Conservation (phyloP, 2,113 vertebrate species). For the Catagonus wagneri region DNA sequence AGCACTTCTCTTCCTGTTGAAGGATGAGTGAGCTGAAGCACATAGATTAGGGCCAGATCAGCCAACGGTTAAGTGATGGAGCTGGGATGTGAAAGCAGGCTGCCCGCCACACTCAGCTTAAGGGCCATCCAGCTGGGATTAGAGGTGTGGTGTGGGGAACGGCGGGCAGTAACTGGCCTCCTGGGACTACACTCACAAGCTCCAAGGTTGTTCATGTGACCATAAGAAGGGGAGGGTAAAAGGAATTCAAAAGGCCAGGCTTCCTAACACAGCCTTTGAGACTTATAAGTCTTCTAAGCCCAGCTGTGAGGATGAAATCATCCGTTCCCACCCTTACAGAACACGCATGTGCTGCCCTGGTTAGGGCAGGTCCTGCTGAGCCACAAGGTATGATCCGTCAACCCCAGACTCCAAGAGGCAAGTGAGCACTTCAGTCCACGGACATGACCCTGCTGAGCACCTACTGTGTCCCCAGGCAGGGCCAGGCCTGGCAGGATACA, state of each 20-base stretch:
- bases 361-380: background rate
- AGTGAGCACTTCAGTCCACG: accelerated
- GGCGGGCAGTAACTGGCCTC: background rate
- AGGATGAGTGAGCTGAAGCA: background rate
- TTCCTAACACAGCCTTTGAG: background rate
- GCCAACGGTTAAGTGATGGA: background rate
- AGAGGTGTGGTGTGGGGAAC: background rate
- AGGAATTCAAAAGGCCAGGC: background rate
- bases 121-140: background rate
- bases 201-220: background rate
- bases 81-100: background rate
- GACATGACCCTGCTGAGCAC: background rate
- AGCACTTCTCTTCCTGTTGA: background rate
- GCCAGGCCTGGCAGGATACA: background rate
- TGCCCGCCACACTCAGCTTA: background rate
- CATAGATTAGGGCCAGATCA: background rate
- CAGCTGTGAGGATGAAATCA: background rate
- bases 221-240: background rate
- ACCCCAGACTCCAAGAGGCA: background rate
- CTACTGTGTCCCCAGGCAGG: background rate
- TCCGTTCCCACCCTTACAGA: background rate
- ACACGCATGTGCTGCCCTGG: background rate
- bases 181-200: background rate
- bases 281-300: background rate
- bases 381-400: background rate